These are phyloP conservation scores for Diplodus sargus DNA, from an alignment of 2,797 vertebrate genomes.

Conservation along the genomic window DNA sequence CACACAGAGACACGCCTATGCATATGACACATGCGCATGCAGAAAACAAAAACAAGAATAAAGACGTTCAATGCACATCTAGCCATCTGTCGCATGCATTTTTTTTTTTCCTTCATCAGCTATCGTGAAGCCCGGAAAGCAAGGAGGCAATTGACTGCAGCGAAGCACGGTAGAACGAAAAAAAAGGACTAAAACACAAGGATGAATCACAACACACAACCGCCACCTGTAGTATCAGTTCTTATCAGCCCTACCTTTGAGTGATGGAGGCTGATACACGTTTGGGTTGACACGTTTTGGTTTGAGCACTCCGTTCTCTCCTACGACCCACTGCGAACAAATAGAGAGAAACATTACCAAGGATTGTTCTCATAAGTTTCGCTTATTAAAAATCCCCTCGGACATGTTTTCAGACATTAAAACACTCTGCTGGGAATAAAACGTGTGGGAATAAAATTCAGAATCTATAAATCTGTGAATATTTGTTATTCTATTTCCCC, in stretches of 20 bases:
- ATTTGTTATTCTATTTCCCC: neutral
- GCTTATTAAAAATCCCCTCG: neutral
- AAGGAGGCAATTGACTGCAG: slow-evolving; percentile 41
- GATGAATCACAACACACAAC: slow-evolving; percentile 56
- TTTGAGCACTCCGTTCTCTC: slow-evolving; percentile 94
- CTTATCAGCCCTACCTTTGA: slow-evolving; percentile 89
- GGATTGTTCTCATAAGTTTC: neutral
- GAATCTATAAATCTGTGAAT: neutral
- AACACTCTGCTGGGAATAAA: neutral
- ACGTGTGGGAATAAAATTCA: neutral
- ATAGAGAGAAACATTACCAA: neutral
- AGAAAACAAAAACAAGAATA: neutral
- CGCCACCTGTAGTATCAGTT: neutral
- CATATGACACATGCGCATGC: slow-evolving; percentile 28
- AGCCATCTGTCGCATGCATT: slow-evolving; percentile 64
- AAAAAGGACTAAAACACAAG: slow-evolving; percentile 54
- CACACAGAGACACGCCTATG: slow-evolving; percentile 24
- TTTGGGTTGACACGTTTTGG: slow-evolving; percentile 93
- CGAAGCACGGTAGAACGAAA: slow-evolving; percentile 68
- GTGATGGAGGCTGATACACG: slow-evolving; percentile 94
- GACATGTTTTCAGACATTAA: neutral
- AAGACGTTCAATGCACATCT: slow-evolving; percentile 28
- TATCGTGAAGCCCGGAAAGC: slow-evolving; percentile 28
- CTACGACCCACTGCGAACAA: slow-evolving; percentile 88
- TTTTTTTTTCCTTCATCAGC: neutral